Base-by-base conservation (phyloP, 2,797 vertebrate genomes). In the Sebastes miniatus region DNA sequence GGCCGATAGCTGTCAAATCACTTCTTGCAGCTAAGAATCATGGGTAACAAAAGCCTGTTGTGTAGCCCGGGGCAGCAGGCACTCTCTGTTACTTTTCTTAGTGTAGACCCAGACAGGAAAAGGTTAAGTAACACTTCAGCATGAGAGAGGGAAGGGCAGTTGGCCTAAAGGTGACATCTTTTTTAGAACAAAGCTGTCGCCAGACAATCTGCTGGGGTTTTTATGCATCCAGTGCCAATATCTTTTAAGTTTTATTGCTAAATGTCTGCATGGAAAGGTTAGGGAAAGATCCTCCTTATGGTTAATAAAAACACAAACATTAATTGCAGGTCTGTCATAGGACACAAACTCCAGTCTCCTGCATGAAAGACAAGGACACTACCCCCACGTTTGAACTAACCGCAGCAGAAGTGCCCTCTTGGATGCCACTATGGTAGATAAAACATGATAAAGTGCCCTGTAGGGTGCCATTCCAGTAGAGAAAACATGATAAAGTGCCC, bases 41-140 rank as follows among this genome's bases (percentile, higher is more conserved):
- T 76, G 75, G 81, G 82, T 81, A 83, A 81, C 74, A 87, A 85
- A 88, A 87, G 81, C 83, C 83, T 86, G 84, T 84, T 87, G 83
- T 83, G 82, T 68, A 62, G 77, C 84, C 81, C 8, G 8, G 36
- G 77, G 87, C 76, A 24, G 22, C 18, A 20, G 54, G 63, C 80
- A 69, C 81, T 83, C 63, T 80, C 70, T 83, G 76, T 73, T 76
- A 47, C 56, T 80, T 86, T 87, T 68, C 25, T 68, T 75, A 56
- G 80, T 81, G 62, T 69, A 43, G 77, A 74, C 65, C 32, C 43
- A 66, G 54, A 77, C 27, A 74, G 83, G 76, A 72, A 86, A 87
- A 83, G 76, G 81, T 86, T 85, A 89, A 90, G 69, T 66, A 80
- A 77, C 76, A 72, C 74, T 66, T 85, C 69, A 73, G 50, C 77